These are phyloP conservation scores for Zygogramma bicolorata DNA, from an alignment of 2,888 invertebrate species.

Conservation along the genomic window DNA sequence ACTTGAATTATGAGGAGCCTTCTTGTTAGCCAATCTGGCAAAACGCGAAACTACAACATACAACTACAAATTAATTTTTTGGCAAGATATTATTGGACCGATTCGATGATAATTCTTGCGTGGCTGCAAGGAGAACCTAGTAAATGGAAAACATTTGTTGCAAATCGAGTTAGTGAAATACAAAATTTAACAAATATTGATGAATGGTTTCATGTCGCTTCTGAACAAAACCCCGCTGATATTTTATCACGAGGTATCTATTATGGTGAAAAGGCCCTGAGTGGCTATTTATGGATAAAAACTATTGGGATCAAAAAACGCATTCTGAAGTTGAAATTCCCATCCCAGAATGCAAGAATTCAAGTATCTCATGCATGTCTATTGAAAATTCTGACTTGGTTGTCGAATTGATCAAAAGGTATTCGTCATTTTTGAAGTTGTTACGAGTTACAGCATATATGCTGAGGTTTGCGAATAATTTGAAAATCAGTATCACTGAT, in stretches of 20 bases:
- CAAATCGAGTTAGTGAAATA: background rate
- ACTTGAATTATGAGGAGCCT: conserved; percentile 12
- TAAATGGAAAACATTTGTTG: background rate
- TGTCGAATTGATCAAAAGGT: background rate
- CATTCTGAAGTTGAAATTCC: background rate
- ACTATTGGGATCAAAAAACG: background rate
- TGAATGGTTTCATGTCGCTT: background rate
- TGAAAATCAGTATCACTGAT: background rate
- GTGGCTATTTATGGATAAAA: background rate
- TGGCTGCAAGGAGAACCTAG: background rate
- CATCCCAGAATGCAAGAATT: background rate
- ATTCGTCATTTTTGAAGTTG: background rate
- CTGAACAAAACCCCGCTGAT: background rate
- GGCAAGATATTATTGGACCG: conserved; percentile 4
- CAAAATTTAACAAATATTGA: background rate
- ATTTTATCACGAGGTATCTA: background rate
- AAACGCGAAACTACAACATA: background rate
- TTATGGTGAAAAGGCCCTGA: background rate
- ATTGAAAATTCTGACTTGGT: background rate
- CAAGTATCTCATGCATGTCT: background rate
- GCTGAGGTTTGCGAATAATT: background rate
- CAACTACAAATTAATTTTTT: conserved; percentile 3
- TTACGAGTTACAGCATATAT: background rate
- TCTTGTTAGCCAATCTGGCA: conserved; percentile 9
- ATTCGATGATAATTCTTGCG: conserved; percentile 4